Conservation (phyloP, 23 tunicate species). For the Ascidia mentula region DNA sequence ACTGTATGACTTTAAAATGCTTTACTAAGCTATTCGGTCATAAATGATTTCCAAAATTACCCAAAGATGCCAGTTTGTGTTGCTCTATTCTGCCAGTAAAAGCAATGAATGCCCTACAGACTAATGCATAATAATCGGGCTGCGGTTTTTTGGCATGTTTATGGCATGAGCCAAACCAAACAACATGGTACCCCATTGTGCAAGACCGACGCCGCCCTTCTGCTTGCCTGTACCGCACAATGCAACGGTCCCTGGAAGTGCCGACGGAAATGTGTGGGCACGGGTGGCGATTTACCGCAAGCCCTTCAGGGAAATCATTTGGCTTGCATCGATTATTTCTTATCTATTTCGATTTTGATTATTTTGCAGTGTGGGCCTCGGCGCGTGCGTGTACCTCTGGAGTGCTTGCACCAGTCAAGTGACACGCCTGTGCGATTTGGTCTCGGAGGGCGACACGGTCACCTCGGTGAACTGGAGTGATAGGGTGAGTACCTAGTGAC, state of each 20-base stretch:
- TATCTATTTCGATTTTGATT: neutral
- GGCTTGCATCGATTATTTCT: neutral
- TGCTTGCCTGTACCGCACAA: neutral
- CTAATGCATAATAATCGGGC: too few species aligned
- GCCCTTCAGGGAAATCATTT: neutral
- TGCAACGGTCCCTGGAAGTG: neutral
- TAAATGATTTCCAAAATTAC: too few species aligned
- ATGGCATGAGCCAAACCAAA: neutral
- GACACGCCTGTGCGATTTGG: slow-evolving; percentile 88
- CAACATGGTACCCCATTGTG: neutral
- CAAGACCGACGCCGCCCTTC: neutral
- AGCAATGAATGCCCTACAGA: too few species aligned
- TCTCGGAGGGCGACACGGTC: slow-evolving; percentile 74
- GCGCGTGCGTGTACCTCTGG: slow-evolving; percentile 94
- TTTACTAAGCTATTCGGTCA: too few species aligned
- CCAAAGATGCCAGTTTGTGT: too few species aligned
- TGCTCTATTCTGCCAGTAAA: too few species aligned
- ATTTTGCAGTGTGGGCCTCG: slow-evolving; percentile 70
- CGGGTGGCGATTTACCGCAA: neutral
- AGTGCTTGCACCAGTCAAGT: slow-evolving; percentile 96
- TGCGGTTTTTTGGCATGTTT: neutral
- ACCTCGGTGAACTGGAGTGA: slow-evolving; percentile 93
- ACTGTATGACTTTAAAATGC: too few species aligned
- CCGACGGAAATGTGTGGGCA: neutral
- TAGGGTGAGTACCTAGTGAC: slow-evolving; percentile 40